Conservation (phyloP, 2,888 invertebrate genomes). For the Anticlea derivata region DNA sequence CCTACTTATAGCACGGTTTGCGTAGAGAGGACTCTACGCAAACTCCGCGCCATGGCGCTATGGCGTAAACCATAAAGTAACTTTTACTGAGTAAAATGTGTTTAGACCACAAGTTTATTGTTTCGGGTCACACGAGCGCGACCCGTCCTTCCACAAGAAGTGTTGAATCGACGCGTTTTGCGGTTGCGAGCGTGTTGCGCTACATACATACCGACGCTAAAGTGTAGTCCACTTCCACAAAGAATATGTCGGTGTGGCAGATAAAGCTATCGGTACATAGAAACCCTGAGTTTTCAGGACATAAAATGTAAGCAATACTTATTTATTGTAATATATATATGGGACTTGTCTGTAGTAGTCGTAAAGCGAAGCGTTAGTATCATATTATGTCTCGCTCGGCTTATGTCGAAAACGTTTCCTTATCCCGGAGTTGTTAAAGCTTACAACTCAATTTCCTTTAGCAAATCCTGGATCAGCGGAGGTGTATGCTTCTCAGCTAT, state of each 20-base stretch:
- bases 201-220: not conserved
- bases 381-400: slow-evolving; percentile 50
- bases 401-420: slow-evolving; percentile 53
- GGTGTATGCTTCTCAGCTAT: slow-evolving; percentile 57
- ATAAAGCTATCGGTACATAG: no score
- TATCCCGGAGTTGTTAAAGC: slow-evolving; percentile 60
- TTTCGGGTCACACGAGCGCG: slow-evolving; percentile 3
- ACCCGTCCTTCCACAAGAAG: not conserved
- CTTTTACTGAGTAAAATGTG: slow-evolving; percentile 7
- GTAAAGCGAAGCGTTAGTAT: slow-evolving; percentile 45
- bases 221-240: not conserved
- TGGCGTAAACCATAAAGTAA: slow-evolving; percentile 1
- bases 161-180: not conserved
- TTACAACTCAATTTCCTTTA: slow-evolving; percentile 70
- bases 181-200: not conserved
- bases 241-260: no score
- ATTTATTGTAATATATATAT: no score
- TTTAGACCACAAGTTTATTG: slow-evolving; percentile 8
- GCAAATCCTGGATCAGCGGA: slow-evolving; percentile 67
- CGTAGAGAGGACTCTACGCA: no score
- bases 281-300: not conserved
- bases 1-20: no score
- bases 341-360: slow-evolving; percentile 30
- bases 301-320: slow-evolving; percentile 21
- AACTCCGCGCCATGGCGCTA: no score